Evolutionary conservation across 2,797 vertebrate species (phyloP), one percentile per base, ranked within the genome.

Genomic region (Morus bassanus): DNA sequence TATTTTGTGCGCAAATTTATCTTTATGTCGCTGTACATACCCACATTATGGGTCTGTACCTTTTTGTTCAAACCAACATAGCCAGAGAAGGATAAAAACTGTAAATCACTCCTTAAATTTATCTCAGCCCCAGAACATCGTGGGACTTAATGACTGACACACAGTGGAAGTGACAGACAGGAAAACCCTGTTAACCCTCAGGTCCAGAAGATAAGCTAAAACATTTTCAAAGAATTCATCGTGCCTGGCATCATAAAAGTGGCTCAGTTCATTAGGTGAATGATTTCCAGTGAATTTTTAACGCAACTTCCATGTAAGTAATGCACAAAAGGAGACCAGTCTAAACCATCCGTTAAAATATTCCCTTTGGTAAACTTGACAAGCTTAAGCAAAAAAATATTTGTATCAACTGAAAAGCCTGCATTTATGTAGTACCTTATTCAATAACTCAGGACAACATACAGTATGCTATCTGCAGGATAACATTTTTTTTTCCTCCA

Each of bases 391-490:
- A 57, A 73, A 95, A 57, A 94, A 65, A 43, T 15, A 60, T 10
- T 72, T 77, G 13, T 59, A 83, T 92, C 88, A 80, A 95, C 68
- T 95, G 86, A 96, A 97, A 96, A 97, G 75, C 78, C 92, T 91
- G 85, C 87, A 86, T 97, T 97, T 97, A 73, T 92, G 78, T 51
- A 57, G 89, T 96, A 98, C 95, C 97, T 98, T 97, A 95, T 94
- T 97, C 88, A 94, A 33, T 85, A 97, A 93, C 87, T 97, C 96
- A 95, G 94, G 91, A 97, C 97, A 98, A 93, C 97, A 97, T 93
- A 89, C 94, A 97, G 96, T 96, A 88, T 96, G 97, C 95, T 98
- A 98, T 98, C 96, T 97, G 97, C 95, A 78, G 73, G 97, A 97
- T 96, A 98, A 96, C 91, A 93, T 91, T 96, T 94, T 96, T 94